Percentiles rank a stretch among this genome's conserved stretches.
Conservation (phyloP, 2,888 invertebrate species). For the Heterodera filipjevi region DNA sequence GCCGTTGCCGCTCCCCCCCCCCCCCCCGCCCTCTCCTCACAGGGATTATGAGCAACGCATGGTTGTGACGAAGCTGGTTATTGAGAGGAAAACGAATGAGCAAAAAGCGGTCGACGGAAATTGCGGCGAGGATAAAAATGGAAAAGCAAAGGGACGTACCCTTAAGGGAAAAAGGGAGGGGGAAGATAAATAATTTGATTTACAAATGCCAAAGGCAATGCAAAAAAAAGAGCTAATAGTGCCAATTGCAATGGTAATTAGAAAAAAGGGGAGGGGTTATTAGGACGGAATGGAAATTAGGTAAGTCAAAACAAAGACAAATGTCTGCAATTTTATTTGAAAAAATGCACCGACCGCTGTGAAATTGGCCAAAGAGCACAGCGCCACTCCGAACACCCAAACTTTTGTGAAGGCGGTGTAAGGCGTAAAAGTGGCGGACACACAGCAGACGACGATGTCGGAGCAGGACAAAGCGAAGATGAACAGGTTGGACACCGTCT, state of each 20-base stretch:
- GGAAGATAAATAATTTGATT: too few species aligned
- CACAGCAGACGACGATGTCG: constrained; percentile 61
- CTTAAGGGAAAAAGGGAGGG: constrained; percentile 36
- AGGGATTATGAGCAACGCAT: constrained; percentile 54
- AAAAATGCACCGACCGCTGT: constrained; percentile 47
- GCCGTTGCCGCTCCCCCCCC: too few species aligned
- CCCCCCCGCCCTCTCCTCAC: constrained; percentile 33
- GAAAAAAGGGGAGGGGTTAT: too few species aligned
- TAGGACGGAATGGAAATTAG: too few species aligned
- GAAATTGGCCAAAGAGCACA: constrained; percentile 57
- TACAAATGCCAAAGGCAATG: too few species aligned
- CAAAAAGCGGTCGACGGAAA: constrained; percentile 57
- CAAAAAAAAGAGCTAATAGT: too few species aligned
- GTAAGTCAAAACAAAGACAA: too few species aligned
- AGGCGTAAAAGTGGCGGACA: constrained; percentile 61
- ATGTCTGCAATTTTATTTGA: too few species aligned
- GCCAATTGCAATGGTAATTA: too few species aligned
- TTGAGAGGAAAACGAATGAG: constrained; percentile 62
- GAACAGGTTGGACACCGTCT: constrained; percentile 64
- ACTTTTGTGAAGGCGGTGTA: constrained; percentile 62
- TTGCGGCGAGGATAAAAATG: constrained; percentile 61
- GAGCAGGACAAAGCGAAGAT: constrained; percentile 59
- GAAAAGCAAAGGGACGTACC: constrained; percentile 58
- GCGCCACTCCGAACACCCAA: constrained; percentile 58
- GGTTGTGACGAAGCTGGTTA: constrained; percentile 57